Evolutionary conservation across 2,888 invertebrate genomes (phyloP), one percentile per base, ranked within the genome.

Genomic region (Balanococcus diminutus): DNA sequence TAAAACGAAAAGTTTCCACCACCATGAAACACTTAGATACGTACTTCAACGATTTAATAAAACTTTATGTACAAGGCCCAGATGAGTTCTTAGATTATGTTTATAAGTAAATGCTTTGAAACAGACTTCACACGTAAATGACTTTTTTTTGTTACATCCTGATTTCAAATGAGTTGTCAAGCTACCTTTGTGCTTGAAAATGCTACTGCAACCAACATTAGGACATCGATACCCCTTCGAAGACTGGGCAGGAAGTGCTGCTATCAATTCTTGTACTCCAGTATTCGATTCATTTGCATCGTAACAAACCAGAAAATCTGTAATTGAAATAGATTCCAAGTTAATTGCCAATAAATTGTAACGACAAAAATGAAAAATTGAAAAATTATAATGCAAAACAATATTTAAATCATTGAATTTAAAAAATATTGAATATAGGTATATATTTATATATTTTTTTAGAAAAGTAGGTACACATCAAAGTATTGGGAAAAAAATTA

Each of bases 61-160:
- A 3, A 28, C n/a, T 36, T 83, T 83, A 61, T 84, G 84, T 25
- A 84, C 25, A 1, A 84, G 32, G 16, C 72, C 72, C 39, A 81
- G 32, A 56, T 86, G 86, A 0, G 39, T 67, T 87, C 88, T 88
- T 84, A 89, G 83, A 9, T 89, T 89, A 25, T 88, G 88, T 86
- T 89, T 89, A 88, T 89, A 89, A 5, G 87, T 88, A 87, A 90
- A 90, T 28, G 87, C 87, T 86, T 89, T 90, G 6, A 89, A 88
- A 86, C 90, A 90, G 32, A 86, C 87, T 32, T 87, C 87, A 87
- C 89, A 90, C 36, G 85, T 75, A 51, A 86, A 84, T 28, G 51
- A 61, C 3, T 83, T 82, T 61, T 56, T 83, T 5, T 32, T 31
- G 14, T 81, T 84, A 81, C 84, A 84, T 32, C 56, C 22, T 0